Evolutionary conservation across 2,113 vertebrate species (phyloP), one percentile per base, ranked within the genome.

Genomic region (Brachyhypopomus gauderio): DNA sequence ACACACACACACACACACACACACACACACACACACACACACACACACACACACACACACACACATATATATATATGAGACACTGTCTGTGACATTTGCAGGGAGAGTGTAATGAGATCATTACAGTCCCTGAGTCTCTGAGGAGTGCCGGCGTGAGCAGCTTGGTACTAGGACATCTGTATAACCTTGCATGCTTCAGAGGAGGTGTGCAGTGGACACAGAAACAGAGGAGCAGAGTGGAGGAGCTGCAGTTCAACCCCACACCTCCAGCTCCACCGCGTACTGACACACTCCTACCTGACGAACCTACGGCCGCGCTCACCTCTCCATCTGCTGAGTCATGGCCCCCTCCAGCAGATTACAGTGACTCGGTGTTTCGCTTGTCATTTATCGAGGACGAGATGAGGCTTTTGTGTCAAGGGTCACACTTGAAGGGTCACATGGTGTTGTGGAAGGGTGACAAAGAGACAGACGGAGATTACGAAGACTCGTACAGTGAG

Each of bases 31-130:
- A 41, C 38, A 41, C 38, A 41, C 7, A 41, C 7, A 41, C n/a
- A 41, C 38, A 41, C 38, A 41, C 38, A 41, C 38, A 41, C 38
- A 41, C 38, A 9, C 45, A 48, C 45, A 48, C n/a, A n/a, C n/a
- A n/a, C n/a, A n/a, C n/a, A n/a, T 38, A 59, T 23, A 67, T 30
- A 67, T 20, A 78, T 30, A 72, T 59, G 38, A 60, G 63, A 66
- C 59, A 25, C 34, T 27, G 70, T 36, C 36, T 60, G 34, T 81
- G 79, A 81, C 84, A 82, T 85, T 82, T 82, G 66, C 55, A 4
- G 58, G 27, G 23, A 72, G 72, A 73, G 38, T 22, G 69, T 82
- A 82, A 85, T 83, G 84, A 83, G 73, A 78, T 80, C 78, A 78
- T 83, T 83, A 77, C 56, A 55, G 52, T 38, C 52, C 30, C 48